Percentiles rank a stretch among this genome's conserved stretches.
phyloP scores from a whole-genome alignment of 2,888 invertebrate species.

The Pilophorus perplexus region DNA sequence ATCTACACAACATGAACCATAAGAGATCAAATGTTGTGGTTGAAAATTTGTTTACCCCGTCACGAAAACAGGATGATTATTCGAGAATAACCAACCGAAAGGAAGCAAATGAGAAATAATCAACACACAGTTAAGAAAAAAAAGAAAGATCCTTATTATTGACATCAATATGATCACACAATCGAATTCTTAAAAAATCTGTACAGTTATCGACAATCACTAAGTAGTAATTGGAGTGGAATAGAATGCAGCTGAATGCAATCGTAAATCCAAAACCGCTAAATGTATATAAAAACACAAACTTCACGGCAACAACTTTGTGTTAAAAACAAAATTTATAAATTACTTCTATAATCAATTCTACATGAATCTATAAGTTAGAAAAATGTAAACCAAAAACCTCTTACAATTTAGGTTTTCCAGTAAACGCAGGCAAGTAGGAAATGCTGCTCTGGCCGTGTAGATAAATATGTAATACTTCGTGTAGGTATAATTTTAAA shows the following conservation, averaged over 20 bases:
- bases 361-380: constrained; percentile 12
- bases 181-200: constrained; percentile 35
- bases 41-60: no score
- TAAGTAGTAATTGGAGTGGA: constrained; percentile 13
- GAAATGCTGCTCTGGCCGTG: no score
- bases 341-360: constrained; percentile 21
- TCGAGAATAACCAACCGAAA: no score
- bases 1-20: no score
- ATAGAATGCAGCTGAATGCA: not conserved
- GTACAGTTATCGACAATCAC: constrained; percentile 31
- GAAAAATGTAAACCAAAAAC: constrained; percentile 11
- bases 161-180: constrained; percentile 36
- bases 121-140: not conserved
- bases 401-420: not conserved
- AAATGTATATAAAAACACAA: not conserved
- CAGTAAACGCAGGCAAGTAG: constrained; percentile 17
- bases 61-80: no score
- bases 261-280: not conserved
- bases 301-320: not conserved
- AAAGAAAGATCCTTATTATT: constrained; percentile 28
- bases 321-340: constrained; percentile 1
- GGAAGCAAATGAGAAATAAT: not conserved
- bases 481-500: no score
- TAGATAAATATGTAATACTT: no score
- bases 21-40: no score